phyloP scores from a whole-genome alignment of 2,888 invertebrate species.

The Sicus ferrugineus region DNA sequence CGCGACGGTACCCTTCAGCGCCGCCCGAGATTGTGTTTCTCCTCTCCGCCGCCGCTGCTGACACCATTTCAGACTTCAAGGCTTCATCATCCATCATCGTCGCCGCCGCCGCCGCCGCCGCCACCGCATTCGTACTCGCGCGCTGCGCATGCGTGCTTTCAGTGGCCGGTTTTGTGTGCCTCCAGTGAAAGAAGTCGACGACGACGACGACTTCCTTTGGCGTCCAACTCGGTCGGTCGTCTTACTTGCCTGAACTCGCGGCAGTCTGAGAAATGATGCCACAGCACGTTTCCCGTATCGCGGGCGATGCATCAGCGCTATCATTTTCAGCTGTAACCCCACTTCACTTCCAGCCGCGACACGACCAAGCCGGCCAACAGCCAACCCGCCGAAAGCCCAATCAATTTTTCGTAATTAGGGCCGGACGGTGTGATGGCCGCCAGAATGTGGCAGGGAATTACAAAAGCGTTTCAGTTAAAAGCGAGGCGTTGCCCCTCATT shows the following conservation, averaged over 20 bases:
- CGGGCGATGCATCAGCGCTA: neutral
- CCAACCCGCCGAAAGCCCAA: conserved; percentile 1
- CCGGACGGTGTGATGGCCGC: neutral
- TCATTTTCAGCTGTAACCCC: neutral
- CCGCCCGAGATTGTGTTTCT: neutral
- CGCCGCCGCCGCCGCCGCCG: too few relatives aligned
- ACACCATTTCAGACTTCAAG: neutral
- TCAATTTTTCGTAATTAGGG: conserved; percentile 6
- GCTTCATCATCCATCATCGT: conserved; percentile 6
- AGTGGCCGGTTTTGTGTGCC: too few relatives aligned
- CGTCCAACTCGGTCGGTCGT: neutral
- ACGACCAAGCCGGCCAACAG: neutral
- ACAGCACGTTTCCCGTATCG: conserved; percentile 12
- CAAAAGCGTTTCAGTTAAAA: neutral
- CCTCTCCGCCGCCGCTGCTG: neutral
- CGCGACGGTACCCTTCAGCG: neutral
- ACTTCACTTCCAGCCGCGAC: neutral
- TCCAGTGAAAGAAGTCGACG: too few relatives aligned
- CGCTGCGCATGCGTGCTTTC: too few relatives aligned
- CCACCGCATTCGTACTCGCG: neutral
- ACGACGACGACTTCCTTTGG: neutral
- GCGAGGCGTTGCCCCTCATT: neutral
- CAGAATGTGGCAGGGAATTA: neutral
- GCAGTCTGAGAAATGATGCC: conserved; percentile 10
- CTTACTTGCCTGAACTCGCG: neutral